These are phyloP conservation scores for Xylota sylvarum DNA, from an alignment of 2,888 invertebrate species.

Conservation along the genomic window DNA sequence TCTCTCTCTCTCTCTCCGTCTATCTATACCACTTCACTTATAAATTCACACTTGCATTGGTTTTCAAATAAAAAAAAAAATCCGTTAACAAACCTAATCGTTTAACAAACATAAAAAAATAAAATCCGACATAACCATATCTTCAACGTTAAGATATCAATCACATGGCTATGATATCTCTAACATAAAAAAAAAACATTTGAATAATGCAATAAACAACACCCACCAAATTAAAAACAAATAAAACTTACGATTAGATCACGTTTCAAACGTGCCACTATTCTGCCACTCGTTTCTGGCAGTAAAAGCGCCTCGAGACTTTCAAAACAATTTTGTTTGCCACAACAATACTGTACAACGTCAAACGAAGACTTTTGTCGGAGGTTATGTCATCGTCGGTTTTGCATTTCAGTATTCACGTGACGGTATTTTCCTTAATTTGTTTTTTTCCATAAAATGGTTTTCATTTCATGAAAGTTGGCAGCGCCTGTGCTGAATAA, in stretches of 20 bases:
- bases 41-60: background rate
- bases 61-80: background rate
- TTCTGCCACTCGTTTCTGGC: conserved; percentile 7
- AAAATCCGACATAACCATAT: conserved; percentile 1
- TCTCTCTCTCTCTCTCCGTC: too few relatives aligned
- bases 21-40: conserved; percentile 8
- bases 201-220: conserved; percentile 46
- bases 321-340: conserved; percentile 18
- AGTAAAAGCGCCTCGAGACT: conserved; percentile 17
- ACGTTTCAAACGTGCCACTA: conserved; percentile 48
- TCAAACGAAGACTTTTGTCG: conserved; percentile 2
- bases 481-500: conserved; percentile 28
- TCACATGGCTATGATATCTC: background rate
- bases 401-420: conserved; percentile 30
- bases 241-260: conserved; percentile 33
- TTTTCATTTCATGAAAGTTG: conserved; percentile 38
- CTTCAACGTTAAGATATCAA: conserved; percentile 4
- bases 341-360: conserved; percentile 1
- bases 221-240: conserved; percentile 41
- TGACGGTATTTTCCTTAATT: conserved; percentile 6
- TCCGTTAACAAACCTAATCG: background rate
- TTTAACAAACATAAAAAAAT: background rate
- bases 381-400: conserved; percentile 30
- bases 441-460: conserved; percentile 5
- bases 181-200: background rate